phyloP scores from a whole-genome alignment of 2,113 vertebrate genomes.

The Parotia lawesii region DNA sequence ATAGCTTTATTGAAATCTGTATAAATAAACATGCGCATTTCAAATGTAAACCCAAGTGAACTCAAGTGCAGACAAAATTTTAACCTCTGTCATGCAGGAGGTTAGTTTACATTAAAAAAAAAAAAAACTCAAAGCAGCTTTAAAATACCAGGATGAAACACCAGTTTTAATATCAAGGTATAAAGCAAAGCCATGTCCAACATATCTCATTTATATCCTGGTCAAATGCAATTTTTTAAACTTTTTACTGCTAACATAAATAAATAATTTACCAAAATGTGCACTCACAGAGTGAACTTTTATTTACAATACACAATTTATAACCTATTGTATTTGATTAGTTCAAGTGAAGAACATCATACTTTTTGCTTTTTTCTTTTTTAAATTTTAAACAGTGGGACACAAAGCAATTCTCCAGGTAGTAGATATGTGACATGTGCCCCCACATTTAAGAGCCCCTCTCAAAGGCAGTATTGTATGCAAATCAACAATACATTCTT shows the following conservation, averaged over 20 bases:
- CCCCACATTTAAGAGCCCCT: slow-evolving; percentile 75
- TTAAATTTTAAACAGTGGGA: slow-evolving; percentile 68
- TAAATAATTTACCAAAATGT: slow-evolving; percentile 99
- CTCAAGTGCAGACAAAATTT: slow-evolving; percentile 97
- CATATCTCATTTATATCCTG: slow-evolving; percentile 81
- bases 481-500: slow-evolving; percentile 77
- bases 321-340: slow-evolving; percentile 91
- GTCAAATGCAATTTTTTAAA: slow-evolving; percentile 87
- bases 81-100: slow-evolving; percentile 94
- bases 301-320: slow-evolving; percentile 98
- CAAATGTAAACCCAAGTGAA: slow-evolving; percentile 99
- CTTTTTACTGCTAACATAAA: slow-evolving; percentile 97
- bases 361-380: slow-evolving; percentile 72
- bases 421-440: slow-evolving; percentile 77
- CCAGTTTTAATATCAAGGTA: slow-evolving; percentile 84
- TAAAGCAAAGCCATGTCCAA: slow-evolving; percentile 80
- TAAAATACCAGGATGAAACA: slow-evolving; percentile 87
- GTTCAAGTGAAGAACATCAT: slow-evolving; percentile 83
- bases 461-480: slow-evolving; percentile 83
- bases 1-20: slow-evolving; percentile 99
- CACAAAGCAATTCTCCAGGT: slow-evolving; percentile 75
- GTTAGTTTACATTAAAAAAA: slow-evolving; percentile 84
- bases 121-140: slow-evolving; percentile 73
- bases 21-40: slow-evolving; percentile 99
- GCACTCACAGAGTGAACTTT: slow-evolving; percentile 99